Evolutionary conservation across 2,113 vertebrate species (phyloP), one percentile per base, ranked within the genome.

Genomic region (Crotalus viridis): DNA sequence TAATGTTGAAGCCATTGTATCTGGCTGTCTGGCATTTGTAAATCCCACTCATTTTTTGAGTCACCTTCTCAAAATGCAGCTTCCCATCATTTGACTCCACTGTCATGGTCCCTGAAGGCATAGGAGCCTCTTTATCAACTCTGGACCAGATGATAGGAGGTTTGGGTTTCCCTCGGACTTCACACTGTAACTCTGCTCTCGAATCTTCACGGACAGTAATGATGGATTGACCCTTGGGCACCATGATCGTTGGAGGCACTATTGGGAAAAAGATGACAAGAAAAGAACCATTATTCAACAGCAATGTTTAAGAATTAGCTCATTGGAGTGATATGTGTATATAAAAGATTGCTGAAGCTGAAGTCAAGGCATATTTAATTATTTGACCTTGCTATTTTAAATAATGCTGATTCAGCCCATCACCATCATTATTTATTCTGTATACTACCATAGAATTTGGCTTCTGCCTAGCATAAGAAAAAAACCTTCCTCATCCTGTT

Each of bases 1-100:
- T 98, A 96, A 99, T 99, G 98, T 99, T 99, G 56, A 99, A 99
- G 86, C 99, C 99, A 3, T 99, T 99, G 97, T 99, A 99, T 4
- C 98, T 98, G 51, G 99, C 99, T 0, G 99, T 99, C 97, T 99
- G 99, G 96, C 99, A 99, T 90, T 99, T 98, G 96, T 99, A 99
- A 12, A 97, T 94, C 15, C 99, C 99, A 0, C 98, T 98, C 98
- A 99, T 98, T 96, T 99, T 99, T 26, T 99, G 97, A 92, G 97
- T 98, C 94, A 99, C 98, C 0, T 98, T 99, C 94, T 96, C 98
- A 92, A 99, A 94, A 52, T 96, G 97, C 93, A 99, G 97, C 69
- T 98, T 99, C 17, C 99, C 99, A 26, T 99, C 99, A 0, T 97
- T 96, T 0, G 99, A 99, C 96, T 99, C 99, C 96, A 97, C 92